Conservation (phyloP, 2,888 invertebrate species). For the Eilema sororculum region DNA sequence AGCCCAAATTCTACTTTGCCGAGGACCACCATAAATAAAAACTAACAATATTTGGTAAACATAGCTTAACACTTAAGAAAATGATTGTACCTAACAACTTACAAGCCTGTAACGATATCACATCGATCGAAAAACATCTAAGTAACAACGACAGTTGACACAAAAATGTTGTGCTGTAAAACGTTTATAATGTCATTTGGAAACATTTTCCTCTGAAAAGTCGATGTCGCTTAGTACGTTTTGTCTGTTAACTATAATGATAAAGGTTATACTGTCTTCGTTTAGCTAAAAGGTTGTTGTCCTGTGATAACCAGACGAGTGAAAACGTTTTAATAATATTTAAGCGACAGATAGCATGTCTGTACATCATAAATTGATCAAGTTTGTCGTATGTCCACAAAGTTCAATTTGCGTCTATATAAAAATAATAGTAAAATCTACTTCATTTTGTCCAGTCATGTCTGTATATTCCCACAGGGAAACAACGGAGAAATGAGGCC, state of each 20-base stretch:
- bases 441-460: no score
- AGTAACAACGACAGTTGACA: background rate
- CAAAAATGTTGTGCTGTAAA: background rate
- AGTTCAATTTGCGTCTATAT: no score
- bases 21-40: no score
- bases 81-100: background rate
- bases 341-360: conserved; percentile 8
- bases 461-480: no score
- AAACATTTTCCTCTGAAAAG: background rate
- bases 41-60: background rate
- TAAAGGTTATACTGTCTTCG: background rate
- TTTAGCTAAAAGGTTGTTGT: conserved; percentile 3
- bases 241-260: background rate
- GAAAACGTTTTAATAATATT: background rate
- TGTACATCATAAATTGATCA: background rate
- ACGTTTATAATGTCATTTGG: background rate
- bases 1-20: no score
- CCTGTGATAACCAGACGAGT: background rate
- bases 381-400: background rate
- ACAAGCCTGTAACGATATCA: background rate
- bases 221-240: background rate
- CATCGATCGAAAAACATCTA: background rate
- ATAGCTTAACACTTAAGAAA: conserved; percentile 13
- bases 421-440: no score
- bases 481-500: no score